Evolutionary conservation across 2,797 vertebrate genomes (phyloP), one percentile per base, ranked within the genome.

Genomic region (Acipenser transmontanus): DNA sequence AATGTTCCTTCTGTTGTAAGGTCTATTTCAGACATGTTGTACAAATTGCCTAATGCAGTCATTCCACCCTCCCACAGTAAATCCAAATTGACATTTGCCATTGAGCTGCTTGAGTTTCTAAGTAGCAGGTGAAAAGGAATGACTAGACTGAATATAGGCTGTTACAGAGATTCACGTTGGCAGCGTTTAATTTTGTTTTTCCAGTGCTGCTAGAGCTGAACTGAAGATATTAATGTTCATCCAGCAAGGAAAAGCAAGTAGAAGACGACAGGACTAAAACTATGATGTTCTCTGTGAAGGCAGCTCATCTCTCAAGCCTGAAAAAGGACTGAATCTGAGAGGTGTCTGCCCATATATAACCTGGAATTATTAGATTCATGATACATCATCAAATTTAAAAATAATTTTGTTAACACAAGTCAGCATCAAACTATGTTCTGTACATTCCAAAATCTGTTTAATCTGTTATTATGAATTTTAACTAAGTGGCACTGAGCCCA

Each of bases 101-200:
- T 11, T 1, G 2, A n/a, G 9, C 7, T 57, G 14, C n/a, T 57
- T n/a, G 9, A 6, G 9, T 7, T 57, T n/a, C 4, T 7, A 57
- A 57, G 9, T 57, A 13, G 48, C 48, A 48, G 50, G 8, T n/a
- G n/a, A n/a, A 8, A 69, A 54, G 8, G 48, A 8, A 7, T 34
- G 48, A 14, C 51, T 34, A 54, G 34, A 14, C 49, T 14, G 7
- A 47, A 57, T 13, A 8, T 34, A 63, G 17, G 47, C 48, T 34
- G 3, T 10, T 8, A 59, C 5, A 62, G 50, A 62, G 59, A 66
- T 9, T 62, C 5, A 62, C 20, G 20, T 51, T 66, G 47, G 14
- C 60, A 49, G 51, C 14, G 14, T 49, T 65, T 47, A n/a, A 57
- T 57, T 11, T 57, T 11, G 9, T 65, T 47, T 65, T 14, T 61